Conservation (phyloP, 2,113 vertebrate species). For the Lophius piscatorius region DNA sequence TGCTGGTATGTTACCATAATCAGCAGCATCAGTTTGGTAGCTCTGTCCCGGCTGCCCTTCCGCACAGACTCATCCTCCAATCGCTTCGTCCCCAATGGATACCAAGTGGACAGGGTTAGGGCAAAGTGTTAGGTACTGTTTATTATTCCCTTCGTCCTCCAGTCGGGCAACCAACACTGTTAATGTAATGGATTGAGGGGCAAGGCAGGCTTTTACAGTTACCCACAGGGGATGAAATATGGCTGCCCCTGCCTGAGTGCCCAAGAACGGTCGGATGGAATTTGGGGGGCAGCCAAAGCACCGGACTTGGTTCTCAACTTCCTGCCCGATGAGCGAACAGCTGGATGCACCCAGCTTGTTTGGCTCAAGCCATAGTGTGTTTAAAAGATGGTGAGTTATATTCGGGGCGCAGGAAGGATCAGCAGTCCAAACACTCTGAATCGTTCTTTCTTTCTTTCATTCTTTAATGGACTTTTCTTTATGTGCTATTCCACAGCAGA, state of each 20-base stretch:
- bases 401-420: conserved; percentile 3
- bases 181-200: conserved; percentile 62
- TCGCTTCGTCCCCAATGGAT: conserved; percentile 39
- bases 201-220: conserved; percentile 21
- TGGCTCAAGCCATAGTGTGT: conserved; percentile 13
- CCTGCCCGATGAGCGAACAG: neutral
- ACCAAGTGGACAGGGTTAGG: conserved; percentile 54
- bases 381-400: conserved; percentile 16
- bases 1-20: conserved; percentile 74
- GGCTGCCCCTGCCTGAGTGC: neutral
- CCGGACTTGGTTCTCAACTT: conserved; percentile 27
- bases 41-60: conserved; percentile 58
- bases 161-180: conserved; percentile 42
- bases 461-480: neutral
- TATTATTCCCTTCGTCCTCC: conserved; percentile 61
- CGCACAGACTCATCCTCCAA: conserved; percentile 16
- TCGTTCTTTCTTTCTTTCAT: no score
- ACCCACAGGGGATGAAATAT: conserved; percentile 49
- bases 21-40: conserved; percentile 45
- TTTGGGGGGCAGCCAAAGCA: conserved; percentile 52
- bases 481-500: neutral
- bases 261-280: conserved; percentile 8
- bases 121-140: conserved; percentile 34
- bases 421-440: no score
- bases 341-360: conserved; percentile 22